Percentiles rank a stretch among this genome's conserved stretches.
Evolutionary conservation across 1,140 invertebrate genomes (phyloP).

Genomic region (Octopus sinensis): DNA sequence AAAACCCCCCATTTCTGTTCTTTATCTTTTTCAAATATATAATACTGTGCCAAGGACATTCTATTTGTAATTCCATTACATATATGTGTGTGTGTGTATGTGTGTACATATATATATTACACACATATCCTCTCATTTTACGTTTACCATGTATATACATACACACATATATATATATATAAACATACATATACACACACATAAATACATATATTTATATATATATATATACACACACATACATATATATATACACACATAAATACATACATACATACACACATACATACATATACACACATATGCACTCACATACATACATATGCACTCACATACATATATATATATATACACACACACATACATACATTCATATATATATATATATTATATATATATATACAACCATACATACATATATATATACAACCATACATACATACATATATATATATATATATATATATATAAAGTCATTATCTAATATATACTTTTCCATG

Average conservation of each 20-base stretch:
- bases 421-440: too few species aligned
- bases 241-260: background rate
- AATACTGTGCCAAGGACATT: too few species aligned
- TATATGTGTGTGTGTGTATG: background rate
- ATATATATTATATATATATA: too few species aligned
- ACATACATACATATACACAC: background rate
- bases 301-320: background rate
- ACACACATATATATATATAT: background rate
- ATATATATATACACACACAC: background rate
- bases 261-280: background rate
- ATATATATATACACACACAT: background rate
- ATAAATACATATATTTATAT: background rate
- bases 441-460: slow-evolving; percentile 2
- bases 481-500: background rate
- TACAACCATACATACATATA: too few species aligned
- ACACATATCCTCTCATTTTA: background rate
- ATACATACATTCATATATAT: background rate
- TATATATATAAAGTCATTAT: background rate
- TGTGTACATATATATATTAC: background rate
- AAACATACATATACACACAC: background rate
- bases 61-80: background rate
- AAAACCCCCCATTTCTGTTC: too few species aligned
- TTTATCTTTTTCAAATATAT: too few species aligned
- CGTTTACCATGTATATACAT: background rate
- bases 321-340: background rate